Base-by-base conservation (phyloP, 2,888 invertebrate genomes). In the Stenoptilia bipunctidactyla region DNA sequence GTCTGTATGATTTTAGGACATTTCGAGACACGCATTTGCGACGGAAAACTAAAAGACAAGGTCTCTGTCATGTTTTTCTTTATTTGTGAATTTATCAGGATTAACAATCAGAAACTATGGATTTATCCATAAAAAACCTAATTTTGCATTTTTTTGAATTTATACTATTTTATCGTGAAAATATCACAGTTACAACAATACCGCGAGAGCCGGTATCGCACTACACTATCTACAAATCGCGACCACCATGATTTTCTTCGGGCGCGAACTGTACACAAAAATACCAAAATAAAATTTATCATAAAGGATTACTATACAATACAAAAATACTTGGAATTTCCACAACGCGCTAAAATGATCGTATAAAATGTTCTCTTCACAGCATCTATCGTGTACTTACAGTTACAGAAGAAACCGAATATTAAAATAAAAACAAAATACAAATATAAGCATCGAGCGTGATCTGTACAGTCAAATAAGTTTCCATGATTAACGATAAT, bases 61-160 rank as follows among this genome's bases (percentile, higher is more conserved):
- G 4, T 20, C 20, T 20, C 20, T 5, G 20, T 20, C 20, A 20
- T 20, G 20, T 20, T 20, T 20, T 20, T 30, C 72, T 77, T 71
- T 79, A 77, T 76, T 79, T 75, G 69, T 71, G 49, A 69, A 72
- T 75, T 77, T 76, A 63, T 65, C 61, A 54, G 62, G 61, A 55
- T 63, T 64, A 63, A 61, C 51, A 48, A 65, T 56, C 57, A 56
- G 63, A n/a, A n/a, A 80, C 77, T 63, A 62, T 76, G 72, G 77
- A 74, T 79, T 80, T 79, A 75, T 66, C 65, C 58, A 50, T 60
- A 62, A 61, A 62, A 60, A 60, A 58, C 55, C 48, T 42, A 61
- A 66, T 79, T 80, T 72, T 70, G 53, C 71, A 60, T 66, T 76
- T 80, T 76, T 77, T 71, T 66, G 51, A 55, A 63, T 68, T 70